Evolutionary conservation across 2,888 invertebrate species (phyloP).

Genomic region (Oscheius sp.): DNA sequence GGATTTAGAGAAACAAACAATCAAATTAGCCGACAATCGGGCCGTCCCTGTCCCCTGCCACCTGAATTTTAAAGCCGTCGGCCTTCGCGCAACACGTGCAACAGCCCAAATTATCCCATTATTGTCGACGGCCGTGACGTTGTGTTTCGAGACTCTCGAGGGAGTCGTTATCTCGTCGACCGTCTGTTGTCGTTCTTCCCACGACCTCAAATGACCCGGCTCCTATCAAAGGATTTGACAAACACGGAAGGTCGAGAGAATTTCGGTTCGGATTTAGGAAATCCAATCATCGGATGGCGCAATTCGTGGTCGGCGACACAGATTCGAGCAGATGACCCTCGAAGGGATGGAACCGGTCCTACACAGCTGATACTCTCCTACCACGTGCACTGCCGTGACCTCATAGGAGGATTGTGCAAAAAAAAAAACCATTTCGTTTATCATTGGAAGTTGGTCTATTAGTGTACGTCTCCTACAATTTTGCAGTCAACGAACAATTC

Average conservation of each 20-base stretch:
- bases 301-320: neutral
- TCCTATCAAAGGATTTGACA: too few relatives aligned
- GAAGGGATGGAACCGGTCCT: slow-evolving; percentile 7
- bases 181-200: neutral
- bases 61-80: slow-evolving; percentile 1
- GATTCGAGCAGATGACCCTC: slow-evolving; percentile 19
- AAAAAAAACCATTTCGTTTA: too few relatives aligned
- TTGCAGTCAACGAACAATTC: too few relatives aligned
- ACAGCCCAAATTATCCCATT: slow-evolving; percentile 1
- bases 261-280: neutral
- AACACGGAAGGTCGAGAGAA: too few relatives aligned
- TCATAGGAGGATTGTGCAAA: too few relatives aligned
- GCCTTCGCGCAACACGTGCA: slow-evolving; percentile 12
- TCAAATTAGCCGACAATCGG: too few relatives aligned
- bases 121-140: neutral
- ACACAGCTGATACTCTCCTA: neutral
- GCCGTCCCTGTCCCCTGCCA: neutral
- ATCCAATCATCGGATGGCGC: neutral
- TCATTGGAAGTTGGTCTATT: too few relatives aligned
- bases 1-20: too few relatives aligned
- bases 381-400: slow-evolving; percentile 1
- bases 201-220: too few relatives aligned
- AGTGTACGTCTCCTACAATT: too few relatives aligned
- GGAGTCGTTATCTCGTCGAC: too few relatives aligned
- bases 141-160: too few relatives aligned